Evolutionary conservation across 2,113 vertebrate species (phyloP).

Genomic region (Passer montanus): DNA sequence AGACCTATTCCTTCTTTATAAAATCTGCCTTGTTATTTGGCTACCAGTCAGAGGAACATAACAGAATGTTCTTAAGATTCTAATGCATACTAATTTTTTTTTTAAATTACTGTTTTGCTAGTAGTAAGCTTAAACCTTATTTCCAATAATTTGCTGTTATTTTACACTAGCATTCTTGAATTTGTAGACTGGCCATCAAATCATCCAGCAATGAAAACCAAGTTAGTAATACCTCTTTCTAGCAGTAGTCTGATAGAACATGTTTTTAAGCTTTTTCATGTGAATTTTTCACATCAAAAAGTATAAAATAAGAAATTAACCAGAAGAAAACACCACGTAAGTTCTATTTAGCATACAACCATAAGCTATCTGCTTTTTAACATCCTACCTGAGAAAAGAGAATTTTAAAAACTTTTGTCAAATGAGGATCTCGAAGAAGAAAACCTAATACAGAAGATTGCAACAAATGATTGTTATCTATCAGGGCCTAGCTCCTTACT

Average conservation of each 20-base stretch:
- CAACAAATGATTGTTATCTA: not conserved
- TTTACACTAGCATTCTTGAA: not conserved
- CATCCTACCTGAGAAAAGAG: not conserved
- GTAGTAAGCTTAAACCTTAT: not conserved
- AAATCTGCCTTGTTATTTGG: not conserved
- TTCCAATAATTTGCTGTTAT: not conserved
- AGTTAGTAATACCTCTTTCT: not conserved
- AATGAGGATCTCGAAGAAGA: not conserved
- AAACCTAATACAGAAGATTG: not conserved
- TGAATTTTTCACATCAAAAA: not conserved
- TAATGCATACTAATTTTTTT: not conserved
- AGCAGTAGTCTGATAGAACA: not conserved
- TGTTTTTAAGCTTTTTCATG: not conserved
- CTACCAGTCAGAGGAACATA: not conserved
- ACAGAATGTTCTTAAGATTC: not conserved
- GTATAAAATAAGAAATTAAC: not conserved
- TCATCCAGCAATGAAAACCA: not conserved
- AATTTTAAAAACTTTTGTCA: not conserved
- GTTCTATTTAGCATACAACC: not conserved
- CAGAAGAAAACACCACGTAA: not conserved
- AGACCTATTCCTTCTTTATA: not conserved
- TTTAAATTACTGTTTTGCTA: not conserved
- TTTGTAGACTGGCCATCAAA: not conserved
- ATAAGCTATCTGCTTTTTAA: not conserved
- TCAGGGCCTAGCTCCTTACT: not conserved